These are phyloP conservation scores for Muscina levida DNA, from an alignment of 2,888 invertebrate genomes.

Conservation along the genomic window DNA sequence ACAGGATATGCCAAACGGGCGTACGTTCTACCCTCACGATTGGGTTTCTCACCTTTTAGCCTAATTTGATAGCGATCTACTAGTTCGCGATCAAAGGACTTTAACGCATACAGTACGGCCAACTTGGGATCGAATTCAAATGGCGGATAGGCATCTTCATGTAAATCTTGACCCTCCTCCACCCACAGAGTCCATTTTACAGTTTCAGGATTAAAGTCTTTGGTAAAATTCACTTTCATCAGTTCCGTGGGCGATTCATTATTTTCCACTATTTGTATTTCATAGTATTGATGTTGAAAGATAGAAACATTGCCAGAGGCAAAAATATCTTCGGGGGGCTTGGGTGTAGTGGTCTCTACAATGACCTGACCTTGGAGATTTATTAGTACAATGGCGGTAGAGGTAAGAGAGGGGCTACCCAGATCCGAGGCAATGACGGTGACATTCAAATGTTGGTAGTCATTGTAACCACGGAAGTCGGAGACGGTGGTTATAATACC, in stretches of 20 bases:
- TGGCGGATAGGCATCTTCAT: conserved; percentile 76
- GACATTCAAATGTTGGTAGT: conserved; percentile 84
- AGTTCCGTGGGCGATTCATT: conserved; percentile 87
- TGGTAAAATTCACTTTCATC: conserved; percentile 88
- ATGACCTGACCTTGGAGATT: conserved; percentile 81
- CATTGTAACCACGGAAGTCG: conserved; percentile 79
- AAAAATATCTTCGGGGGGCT: conserved; percentile 80
- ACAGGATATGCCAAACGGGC: conserved; percentile 89
- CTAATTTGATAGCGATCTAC: conserved; percentile 83
- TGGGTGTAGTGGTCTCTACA: conserved; percentile 68
- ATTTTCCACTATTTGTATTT: conserved; percentile 91
- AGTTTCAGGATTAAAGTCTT: conserved; percentile 84
- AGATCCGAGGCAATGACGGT: conserved; percentile 92
- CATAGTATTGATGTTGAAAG: conserved; percentile 87
- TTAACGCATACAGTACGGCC: conserved; percentile 87
- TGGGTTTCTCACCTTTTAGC: conserved; percentile 80
- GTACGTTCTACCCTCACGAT: conserved; percentile 85
- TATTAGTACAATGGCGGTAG: conserved; percentile 87
- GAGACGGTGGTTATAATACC: conserved; percentile 89
- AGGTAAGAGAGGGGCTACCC: conserved; percentile 90
- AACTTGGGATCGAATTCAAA: conserved; percentile 89
- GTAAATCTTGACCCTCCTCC: conserved; percentile 80
- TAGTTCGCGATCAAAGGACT: conserved; percentile 88
- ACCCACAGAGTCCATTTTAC: conserved; percentile 85
- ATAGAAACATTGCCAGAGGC: conserved; percentile 74